A percentile compares a stretch with the other conserved stretches of the same genome.
These are phyloP conservation scores for Melanitta fusca DNA, from an alignment of 2,797 vertebrate genomes.

Conservation along the genomic window DNA sequence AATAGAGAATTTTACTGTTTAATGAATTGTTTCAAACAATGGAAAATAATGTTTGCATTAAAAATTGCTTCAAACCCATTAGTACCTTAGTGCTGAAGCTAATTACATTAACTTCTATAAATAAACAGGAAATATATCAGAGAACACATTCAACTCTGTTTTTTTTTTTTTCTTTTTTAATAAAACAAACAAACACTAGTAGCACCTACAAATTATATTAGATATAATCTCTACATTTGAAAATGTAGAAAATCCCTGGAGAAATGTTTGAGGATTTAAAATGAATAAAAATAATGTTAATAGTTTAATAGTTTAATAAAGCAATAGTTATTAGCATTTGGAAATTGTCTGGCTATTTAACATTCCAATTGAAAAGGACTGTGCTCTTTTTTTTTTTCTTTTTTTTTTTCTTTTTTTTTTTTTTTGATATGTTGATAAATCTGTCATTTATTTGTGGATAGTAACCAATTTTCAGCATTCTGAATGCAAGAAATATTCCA, in stretches of 20 bases:
- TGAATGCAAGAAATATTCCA: conserved; percentile 57
- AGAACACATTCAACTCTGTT: background rate
- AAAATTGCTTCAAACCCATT: background rate
- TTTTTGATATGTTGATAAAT: conserved; percentile 42
- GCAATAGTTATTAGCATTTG: conserved; percentile 17
- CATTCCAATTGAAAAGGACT: background rate
- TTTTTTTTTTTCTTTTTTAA: too few species aligned
- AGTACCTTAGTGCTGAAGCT: background rate
- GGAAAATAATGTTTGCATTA: background rate
- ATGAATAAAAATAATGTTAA: background rate
- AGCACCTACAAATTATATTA: background rate
- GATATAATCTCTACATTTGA: background rate
- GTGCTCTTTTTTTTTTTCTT: too few species aligned
- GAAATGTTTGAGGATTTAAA: background rate
- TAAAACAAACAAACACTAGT: too few species aligned
- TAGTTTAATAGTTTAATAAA: too few species aligned
- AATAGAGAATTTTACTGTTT: background rate
- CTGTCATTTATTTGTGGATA: conserved; percentile 45
- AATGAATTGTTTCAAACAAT: background rate
- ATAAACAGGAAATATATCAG: background rate
- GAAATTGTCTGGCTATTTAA: conserved; percentile 23
- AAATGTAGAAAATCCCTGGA: background rate
- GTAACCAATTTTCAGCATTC: conserved; percentile 56
- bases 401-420: background rate
- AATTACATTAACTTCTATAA: background rate